Conservation (phyloP, 2,888 invertebrate species). For the Dorcus hopei region DNA sequence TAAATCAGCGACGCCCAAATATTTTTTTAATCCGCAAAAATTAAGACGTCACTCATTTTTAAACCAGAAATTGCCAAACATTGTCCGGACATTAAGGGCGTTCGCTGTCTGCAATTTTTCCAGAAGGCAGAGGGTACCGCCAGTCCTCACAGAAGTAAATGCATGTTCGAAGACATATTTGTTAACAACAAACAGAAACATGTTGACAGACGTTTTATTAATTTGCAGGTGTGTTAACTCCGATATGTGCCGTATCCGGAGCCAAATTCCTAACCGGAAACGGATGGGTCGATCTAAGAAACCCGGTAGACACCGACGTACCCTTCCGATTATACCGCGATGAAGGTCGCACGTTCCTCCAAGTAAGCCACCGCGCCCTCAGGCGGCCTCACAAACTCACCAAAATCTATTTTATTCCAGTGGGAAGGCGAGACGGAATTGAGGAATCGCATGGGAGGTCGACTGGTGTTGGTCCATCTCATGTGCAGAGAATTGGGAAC, state of each 20-base stretch:
- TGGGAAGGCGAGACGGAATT: conserved; percentile 82
- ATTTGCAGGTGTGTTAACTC: conserved; percentile 66
- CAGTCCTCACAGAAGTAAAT: too few relatives aligned
- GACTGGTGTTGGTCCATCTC: conserved; percentile 74
- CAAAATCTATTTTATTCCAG: conserved; percentile 49
- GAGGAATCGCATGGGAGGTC: conserved; percentile 73
- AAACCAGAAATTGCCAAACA: too few relatives aligned
- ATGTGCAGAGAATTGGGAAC: conserved; percentile 70
- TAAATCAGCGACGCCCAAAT: background rate
- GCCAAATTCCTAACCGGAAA: conserved; percentile 76
- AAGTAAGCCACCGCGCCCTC: conserved; percentile 53
- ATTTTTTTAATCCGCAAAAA: too few relatives aligned
- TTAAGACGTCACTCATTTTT: too few relatives aligned
- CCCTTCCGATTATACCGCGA: conserved; percentile 80
- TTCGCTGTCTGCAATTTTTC: too few relatives aligned
- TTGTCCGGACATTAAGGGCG: too few relatives aligned
- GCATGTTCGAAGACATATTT: too few relatives aligned
- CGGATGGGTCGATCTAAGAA: conserved; percentile 78
- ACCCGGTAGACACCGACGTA: conserved; percentile 71
- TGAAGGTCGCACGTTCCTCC: conserved; percentile 76
- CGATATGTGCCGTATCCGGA: conserved; percentile 81
- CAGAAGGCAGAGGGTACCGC: too few relatives aligned
- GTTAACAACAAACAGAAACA: too few relatives aligned
- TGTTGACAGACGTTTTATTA: too few relatives aligned
- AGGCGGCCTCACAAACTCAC: background rate